phyloP scores from a whole-genome alignment of 2,888 invertebrate genomes.

The Philereme transversata region DNA sequence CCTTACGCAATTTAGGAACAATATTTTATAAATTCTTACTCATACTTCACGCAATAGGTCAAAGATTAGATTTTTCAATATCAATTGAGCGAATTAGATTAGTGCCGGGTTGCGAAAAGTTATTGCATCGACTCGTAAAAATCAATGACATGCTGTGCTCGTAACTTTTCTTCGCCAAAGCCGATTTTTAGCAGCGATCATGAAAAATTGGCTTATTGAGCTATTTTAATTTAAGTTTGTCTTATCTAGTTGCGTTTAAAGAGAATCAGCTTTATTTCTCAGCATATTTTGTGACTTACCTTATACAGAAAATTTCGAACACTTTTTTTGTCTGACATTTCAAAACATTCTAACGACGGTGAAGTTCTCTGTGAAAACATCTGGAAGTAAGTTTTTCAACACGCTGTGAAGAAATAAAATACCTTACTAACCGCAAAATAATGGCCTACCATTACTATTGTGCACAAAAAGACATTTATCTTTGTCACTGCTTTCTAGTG shows the following conservation, averaged over 20 bases:
- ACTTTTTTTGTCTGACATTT: background rate
- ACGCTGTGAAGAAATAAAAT: constrained; percentile 32
- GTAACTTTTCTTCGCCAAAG: too few relatives aligned
- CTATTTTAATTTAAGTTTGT: too few relatives aligned
- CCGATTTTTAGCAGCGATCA: too few relatives aligned
- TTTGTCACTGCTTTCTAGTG: constrained; percentile 44
- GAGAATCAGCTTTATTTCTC: too few relatives aligned
- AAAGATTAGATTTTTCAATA: constrained; percentile 35
- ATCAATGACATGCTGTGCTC: background rate
- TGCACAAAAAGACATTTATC: constrained; percentile 51
- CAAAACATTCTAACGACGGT: constrained; percentile 11
- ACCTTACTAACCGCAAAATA: constrained; percentile 31
- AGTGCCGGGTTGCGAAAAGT: constrained; percentile 19
- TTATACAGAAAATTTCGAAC: too few relatives aligned
- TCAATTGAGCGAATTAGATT: constrained; percentile 32
- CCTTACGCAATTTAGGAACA: constrained; percentile 67
- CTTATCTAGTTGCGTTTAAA: too few relatives aligned
- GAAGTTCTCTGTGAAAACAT: constrained; percentile 18
- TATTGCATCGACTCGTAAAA: background rate
- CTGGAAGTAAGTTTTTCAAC: constrained; percentile 21
- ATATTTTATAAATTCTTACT: constrained; percentile 49
- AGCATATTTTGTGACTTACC: too few relatives aligned
- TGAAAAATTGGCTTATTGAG: too few relatives aligned
- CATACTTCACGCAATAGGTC: constrained; percentile 48
- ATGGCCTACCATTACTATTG: constrained; percentile 44